Percentiles rank a stretch among this genome's conserved stretches.
Evolutionary conservation across 2,888 invertebrate species (phyloP).

Genomic region (Noctuana brunneofusca): DNA sequence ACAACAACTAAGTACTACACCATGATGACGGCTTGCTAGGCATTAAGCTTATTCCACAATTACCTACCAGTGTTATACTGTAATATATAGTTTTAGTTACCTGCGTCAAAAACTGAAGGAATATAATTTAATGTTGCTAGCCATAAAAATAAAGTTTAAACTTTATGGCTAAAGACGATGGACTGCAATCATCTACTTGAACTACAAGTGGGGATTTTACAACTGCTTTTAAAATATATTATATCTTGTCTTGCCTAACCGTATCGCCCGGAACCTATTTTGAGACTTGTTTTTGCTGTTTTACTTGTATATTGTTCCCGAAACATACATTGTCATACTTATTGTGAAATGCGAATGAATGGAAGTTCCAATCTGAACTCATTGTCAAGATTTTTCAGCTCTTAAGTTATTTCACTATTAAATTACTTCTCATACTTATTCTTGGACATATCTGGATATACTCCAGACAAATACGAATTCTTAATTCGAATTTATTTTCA

Average conservation of each 20-base stretch:
- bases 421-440: too few relatives aligned
- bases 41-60: too few relatives aligned
- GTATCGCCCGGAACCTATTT: not conserved
- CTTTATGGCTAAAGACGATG: slow-evolving; percentile 61
- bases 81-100: too few relatives aligned
- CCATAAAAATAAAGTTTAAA: slow-evolving; percentile 63
- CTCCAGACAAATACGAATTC: not conserved
- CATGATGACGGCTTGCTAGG: too few relatives aligned
- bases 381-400: not conserved
- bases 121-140: slow-evolving; percentile 36
- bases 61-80: too few relatives aligned
- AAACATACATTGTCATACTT: not conserved
- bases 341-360: not conserved
- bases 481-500: not conserved
- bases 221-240: slow-evolving; percentile 43
- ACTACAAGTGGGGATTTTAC: slow-evolving; percentile 62
- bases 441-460: too few relatives aligned
- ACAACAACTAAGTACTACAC: too few relatives aligned
- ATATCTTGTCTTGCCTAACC: not conserved
- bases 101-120: too few relatives aligned
- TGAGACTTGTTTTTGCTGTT: not conserved
- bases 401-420: too few relatives aligned
- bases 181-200: slow-evolving; percentile 54
- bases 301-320: not conserved
- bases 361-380: not conserved